Base-by-base conservation (phyloP, 2,113 vertebrate genomes). In the Steatornis caripensis region DNA sequence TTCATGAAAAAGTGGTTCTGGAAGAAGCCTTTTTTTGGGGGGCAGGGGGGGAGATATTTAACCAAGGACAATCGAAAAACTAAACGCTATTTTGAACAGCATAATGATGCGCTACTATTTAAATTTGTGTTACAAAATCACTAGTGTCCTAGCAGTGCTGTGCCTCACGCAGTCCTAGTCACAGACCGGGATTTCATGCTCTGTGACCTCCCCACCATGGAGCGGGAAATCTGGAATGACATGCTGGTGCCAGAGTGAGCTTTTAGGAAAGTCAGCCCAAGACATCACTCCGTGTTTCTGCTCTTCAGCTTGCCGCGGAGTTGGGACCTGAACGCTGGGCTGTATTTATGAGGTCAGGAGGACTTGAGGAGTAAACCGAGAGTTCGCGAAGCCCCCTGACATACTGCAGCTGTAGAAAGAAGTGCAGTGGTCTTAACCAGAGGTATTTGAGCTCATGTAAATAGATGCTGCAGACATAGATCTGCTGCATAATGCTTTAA, bases 161-260 rank as follows among this genome's bases (percentile, higher is more conserved):
- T 66, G 43, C 23, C n/a, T 84, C 26, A 5, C 3, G 4, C 15
- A 24, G 34, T 19, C 10, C 22, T 36, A 32, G 41, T 27, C 54
- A 15, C 34, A 29, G 22, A 64, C 27, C 18, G 27, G 30, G 58
- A 45, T 77, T 57, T 70, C 13, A 9, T 16, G 4, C 19, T 54
- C 9, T 48, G 6, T 57, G 36, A 60, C 16, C 17, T 48, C 24
- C 8, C 30, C 5, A 5, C 5, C 5, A 17, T 7, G 10, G 68
- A 45, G 53, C 13, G 9, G 34, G 15, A 46, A 21, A 49, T 45
- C 48, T 72, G 6, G 6, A 15, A 3, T 64, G 19, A 5, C 11
- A 57, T 60, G 27, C 30, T 0, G 0, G 9, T 76, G 71, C 30
- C 26, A 65, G 24, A 57, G 37, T 18, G n/a, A 15, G 5, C 10